Evolutionary conservation across 2,888 invertebrate species (phyloP).

Genomic region (Leptopilina syphax): DNA sequence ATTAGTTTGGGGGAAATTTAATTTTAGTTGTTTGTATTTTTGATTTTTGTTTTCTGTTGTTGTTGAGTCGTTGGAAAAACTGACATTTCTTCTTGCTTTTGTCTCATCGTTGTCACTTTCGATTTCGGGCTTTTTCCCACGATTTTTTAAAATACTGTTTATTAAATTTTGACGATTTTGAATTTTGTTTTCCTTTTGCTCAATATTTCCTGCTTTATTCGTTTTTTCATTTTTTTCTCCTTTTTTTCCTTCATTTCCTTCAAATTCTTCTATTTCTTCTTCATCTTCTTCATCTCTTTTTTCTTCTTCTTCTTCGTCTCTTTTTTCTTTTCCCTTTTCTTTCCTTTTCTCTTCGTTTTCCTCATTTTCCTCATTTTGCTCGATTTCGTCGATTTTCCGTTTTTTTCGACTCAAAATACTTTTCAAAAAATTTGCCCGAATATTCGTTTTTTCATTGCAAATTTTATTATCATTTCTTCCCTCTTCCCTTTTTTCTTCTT

Average conservation of each 20-base stretch:
- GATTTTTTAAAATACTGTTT: constrained; percentile 9
- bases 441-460: too few species aligned
- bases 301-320: too few species aligned
- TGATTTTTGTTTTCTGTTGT: too few species aligned
- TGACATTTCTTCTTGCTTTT: background rate
- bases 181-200: too few species aligned
- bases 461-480: background rate
- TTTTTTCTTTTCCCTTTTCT: too few species aligned
- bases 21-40: too few species aligned
- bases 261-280: background rate
- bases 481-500: background rate
- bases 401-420: background rate
- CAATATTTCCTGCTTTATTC: too few species aligned
- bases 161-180: constrained; percentile 9
- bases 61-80: too few species aligned
- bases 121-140: too few species aligned
- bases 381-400: background rate
- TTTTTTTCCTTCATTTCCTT: background rate
- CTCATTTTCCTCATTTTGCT: background rate
- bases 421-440: background rate
- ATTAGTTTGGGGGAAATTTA: too few species aligned
- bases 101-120: too few species aligned
- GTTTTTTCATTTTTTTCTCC: background rate
- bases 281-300: background rate
- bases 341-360: background rate